Base-by-base conservation (phyloP, 2,113 vertebrate genomes). In the Myrmecophaga tridactyla region DNA sequence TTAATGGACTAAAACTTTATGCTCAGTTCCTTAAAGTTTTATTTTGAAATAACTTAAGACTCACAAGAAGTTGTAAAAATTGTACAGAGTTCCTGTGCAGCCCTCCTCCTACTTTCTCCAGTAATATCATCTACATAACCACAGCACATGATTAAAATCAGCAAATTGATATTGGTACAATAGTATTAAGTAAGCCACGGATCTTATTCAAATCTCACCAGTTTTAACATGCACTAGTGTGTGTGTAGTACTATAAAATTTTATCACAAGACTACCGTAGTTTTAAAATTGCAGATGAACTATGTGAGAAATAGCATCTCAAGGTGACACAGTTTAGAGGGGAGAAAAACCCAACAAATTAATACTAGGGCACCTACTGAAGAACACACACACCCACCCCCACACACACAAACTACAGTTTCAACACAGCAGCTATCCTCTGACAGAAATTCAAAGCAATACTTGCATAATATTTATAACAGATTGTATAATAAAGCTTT, bases 261-360 rank as follows among this genome's bases (percentile, higher is more conserved):
- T 88, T 77, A 53, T 67, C 65, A 11, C 7, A 13, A 56, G 31
- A 82, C 51, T 63, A 76, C 1, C 51, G 48, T 46, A 41, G 75
- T 82, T 90, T 95, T 29, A 76, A 93, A 90, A 70, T 65, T n/a
- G 31, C n/a, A 92, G 41, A 94, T 29, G 27, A 94, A 83, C 78
- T n/a, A 41, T 0, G 10, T 51, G 41, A 80, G 36, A 88, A 27
- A 65, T 20, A 82, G 7, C 14, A 53, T 83, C 51, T 90, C 36
- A 46, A 3, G 17, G 17, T 81, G 83, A 91, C 53, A 92, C 1
- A 31, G 17, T 65, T 80, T 85, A 41, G 27, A n/a, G 53, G 34
- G 12, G 23, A 41, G 10, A 83, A 67, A 43, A 48, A 21, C 31
- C 21, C 27, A 77, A 46, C 10, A 62, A 80, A 56, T 90, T 56